Evolutionary conservation across 2,888 invertebrate genomes (phyloP).

Genomic region (Podotricha telesiphe): DNA sequence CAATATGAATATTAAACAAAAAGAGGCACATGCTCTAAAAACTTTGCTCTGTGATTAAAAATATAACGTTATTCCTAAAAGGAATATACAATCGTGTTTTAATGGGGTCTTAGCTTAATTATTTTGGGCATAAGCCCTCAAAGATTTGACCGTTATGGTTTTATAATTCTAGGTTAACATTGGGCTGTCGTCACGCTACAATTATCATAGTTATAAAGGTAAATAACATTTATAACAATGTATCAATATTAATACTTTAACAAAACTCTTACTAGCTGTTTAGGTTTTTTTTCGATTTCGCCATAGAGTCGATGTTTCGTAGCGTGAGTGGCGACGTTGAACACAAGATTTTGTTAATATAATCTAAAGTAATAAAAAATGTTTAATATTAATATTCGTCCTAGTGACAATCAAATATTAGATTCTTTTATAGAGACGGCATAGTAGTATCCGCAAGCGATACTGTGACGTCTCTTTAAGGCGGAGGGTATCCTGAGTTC

Average conservation of each 20-base stretch:
- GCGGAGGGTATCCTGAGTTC: no score
- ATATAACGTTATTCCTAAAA: slow-evolving; percentile 26
- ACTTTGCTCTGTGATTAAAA: slow-evolving; percentile 26
- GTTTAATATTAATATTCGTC: no score
- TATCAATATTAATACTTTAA: not conserved
- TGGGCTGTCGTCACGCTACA: slow-evolving; percentile 65
- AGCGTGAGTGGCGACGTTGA: no score
- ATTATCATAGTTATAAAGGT: slow-evolving; percentile 37
- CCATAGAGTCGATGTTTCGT: no score
- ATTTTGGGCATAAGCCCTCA: slow-evolving; percentile 70
- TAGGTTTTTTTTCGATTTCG: no score
- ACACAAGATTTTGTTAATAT: no score
- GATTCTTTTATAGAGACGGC: no score
- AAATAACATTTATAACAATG: slow-evolving; percentile 1
- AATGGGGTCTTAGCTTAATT: slow-evolving; percentile 60
- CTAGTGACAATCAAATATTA: no score
- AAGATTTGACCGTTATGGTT: slow-evolving; percentile 72
- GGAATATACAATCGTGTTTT: slow-evolving; percentile 35
- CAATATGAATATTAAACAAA: slow-evolving; percentile 26
- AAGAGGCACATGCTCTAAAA: slow-evolving; percentile 25
- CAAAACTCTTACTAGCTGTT: not conserved
- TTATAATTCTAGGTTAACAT: slow-evolving; percentile 69
- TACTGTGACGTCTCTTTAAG: no score
- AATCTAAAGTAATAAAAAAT: no score
- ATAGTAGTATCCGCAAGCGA: no score